Evolutionary conservation across 2,797 vertebrate species (phyloP).

Genomic region (Meda fulgida): DNA sequence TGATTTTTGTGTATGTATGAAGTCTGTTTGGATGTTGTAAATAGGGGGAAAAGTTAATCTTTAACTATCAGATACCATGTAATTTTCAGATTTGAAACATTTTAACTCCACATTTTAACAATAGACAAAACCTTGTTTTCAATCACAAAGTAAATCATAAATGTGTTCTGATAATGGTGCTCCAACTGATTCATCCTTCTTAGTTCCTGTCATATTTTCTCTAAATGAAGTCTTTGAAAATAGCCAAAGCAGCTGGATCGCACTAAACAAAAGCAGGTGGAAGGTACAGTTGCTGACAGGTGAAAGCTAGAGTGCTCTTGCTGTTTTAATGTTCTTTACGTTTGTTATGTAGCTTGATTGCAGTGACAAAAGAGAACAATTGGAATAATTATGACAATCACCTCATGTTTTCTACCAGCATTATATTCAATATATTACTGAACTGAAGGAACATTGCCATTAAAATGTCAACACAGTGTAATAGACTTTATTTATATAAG

Average conservation of each 20-base stretch:
- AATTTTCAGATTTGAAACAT: not conserved
- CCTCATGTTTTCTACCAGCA: slow-evolving; percentile 8
- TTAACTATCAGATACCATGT: not conserved
- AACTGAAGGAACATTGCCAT: slow-evolving; percentile 3
- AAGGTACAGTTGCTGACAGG: not conserved
- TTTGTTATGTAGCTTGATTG: slow-evolving; percentile 30
- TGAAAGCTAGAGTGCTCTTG: slow-evolving; percentile 1
- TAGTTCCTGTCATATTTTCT: not conserved
- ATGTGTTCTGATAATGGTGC: not conserved
- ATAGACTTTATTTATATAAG: slow-evolving; percentile 20
- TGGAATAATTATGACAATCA: slow-evolving; percentile 7
- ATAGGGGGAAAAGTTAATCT: not conserved
- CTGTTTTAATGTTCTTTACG: not conserved
- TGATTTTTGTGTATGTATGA: not conserved
- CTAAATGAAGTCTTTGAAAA: not conserved
- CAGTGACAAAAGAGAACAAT: slow-evolving; percentile 19
- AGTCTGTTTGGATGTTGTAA: not conserved
- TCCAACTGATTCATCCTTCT: not conserved
- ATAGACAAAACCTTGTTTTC: not conserved
- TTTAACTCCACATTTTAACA: not conserved
- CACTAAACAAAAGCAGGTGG: not conserved
- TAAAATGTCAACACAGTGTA: slow-evolving; percentile 6
- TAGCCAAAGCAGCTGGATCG: not conserved
- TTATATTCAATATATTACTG: slow-evolving; percentile 22
- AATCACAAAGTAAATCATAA: not conserved